Percentiles rank a stretch among this genome's conserved stretches.
These are phyloP conservation scores for Bombus confusus DNA, from an alignment of 1,140 invertebrate species.

Conservation along the genomic window DNA sequence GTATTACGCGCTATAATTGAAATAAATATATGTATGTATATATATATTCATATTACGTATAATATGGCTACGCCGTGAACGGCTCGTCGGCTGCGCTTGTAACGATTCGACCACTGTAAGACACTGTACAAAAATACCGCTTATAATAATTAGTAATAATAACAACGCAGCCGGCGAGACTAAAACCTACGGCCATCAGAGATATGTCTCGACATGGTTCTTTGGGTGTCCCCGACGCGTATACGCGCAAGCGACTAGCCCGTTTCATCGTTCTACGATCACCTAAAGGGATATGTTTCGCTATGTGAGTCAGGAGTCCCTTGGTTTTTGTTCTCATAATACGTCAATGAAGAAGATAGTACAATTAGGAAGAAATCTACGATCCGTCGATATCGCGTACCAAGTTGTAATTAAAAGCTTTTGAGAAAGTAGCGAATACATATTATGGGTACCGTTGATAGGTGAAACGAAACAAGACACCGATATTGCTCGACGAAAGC, in stretches of 20 bases:
- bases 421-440: background rate
- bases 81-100: constrained; percentile 73
- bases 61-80: constrained; percentile 44
- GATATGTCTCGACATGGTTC: constrained; percentile 80
- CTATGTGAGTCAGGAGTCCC: constrained; percentile 54
- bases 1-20: constrained; percentile 58
- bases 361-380: background rate
- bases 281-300: constrained; percentile 56
- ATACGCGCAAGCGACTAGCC: constrained; percentile 38
- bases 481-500: background rate
- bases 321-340: background rate
- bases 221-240: constrained; percentile 50
- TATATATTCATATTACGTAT: constrained; percentile 31
- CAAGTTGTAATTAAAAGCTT: background rate
- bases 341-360: background rate
- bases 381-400: background rate
- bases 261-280: constrained; percentile 58
- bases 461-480: background rate
- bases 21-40: constrained; percentile 54
- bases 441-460: background rate
- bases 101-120: constrained; percentile 77
- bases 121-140: constrained; percentile 81
- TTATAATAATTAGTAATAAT: constrained; percentile 77
- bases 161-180: constrained; percentile 72
- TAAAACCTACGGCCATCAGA: constrained; percentile 64